phyloP scores from a whole-genome alignment of 1,140 invertebrate genomes.

The Artemia franciscana region DNA sequence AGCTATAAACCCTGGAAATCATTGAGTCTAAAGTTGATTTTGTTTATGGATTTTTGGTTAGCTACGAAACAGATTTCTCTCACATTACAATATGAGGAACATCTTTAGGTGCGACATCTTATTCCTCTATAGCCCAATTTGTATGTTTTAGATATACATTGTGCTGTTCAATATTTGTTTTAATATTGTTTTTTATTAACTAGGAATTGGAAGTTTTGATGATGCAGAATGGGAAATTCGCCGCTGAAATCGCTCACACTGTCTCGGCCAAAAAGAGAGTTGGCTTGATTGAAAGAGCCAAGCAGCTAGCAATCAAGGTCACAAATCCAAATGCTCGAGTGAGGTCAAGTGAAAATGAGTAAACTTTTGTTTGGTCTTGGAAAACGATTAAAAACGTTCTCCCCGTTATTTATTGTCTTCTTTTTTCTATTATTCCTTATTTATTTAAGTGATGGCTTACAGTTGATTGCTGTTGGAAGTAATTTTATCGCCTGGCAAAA shows the following conservation, averaged over 20 bases:
- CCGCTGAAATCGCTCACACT: constrained; percentile 87
- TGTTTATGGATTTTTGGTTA: no score
- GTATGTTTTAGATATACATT: no score
- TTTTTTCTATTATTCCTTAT: no score
- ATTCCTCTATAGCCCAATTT: no score
- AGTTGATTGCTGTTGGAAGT: no score
- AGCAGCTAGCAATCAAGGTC: constrained; percentile 78
- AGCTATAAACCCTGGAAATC: no score
- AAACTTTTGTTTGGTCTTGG: constrained; percentile 23
- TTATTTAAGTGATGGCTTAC: no score
- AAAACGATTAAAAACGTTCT: constrained; percentile 3
- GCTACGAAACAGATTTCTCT: not conserved
- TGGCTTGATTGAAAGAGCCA: constrained; percentile 81
- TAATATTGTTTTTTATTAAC: constrained; percentile 16
- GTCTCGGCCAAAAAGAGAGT: constrained; percentile 93
- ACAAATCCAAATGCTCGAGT: constrained; percentile 89
- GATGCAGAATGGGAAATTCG: constrained; percentile 96
- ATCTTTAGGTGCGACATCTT: no score
- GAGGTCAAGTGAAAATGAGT: constrained; percentile 94
- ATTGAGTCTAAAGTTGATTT: no score
- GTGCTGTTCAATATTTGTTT: not conserved
- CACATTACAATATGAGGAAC: not conserved
- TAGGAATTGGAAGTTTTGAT: constrained; percentile 93
- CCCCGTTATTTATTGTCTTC: no score
- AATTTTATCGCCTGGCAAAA: no score